Conservation (phyloP, 1,140 invertebrate species). For the Zaprionus africanus region DNA sequence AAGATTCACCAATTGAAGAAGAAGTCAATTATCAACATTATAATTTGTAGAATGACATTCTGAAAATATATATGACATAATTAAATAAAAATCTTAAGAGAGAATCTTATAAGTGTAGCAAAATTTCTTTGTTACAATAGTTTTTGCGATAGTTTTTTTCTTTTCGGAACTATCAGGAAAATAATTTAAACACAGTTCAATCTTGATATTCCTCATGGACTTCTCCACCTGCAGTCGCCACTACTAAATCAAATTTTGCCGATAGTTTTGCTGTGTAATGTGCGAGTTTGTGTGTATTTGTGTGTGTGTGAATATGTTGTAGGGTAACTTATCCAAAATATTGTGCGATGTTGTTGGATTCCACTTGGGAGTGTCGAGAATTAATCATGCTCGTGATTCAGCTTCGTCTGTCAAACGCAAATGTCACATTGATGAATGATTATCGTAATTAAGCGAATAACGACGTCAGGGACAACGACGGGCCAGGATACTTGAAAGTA, state of each 20-base stretch:
- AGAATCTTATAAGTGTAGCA: background rate
- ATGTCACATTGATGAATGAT: slow-evolving; percentile 82
- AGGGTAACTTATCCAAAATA: background rate
- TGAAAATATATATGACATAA: too few species aligned
- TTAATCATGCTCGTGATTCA: slow-evolving; percentile 78
- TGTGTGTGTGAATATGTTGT: slow-evolving; percentile 1
- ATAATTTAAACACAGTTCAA: background rate
- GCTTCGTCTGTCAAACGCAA: slow-evolving; percentile 74
- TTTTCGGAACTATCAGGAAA: background rate
- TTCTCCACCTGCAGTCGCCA: slow-evolving; percentile 8
- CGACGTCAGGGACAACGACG: slow-evolving; percentile 40
- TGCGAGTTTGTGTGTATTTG: background rate
- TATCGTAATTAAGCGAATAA: slow-evolving; percentile 78
- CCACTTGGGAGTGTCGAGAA: slow-evolving; percentile 21
- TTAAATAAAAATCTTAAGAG: background rate
- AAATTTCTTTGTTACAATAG: background rate
- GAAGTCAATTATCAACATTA: too few species aligned
- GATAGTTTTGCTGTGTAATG: slow-evolving; percentile 37
- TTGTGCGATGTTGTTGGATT: slow-evolving; percentile 1
- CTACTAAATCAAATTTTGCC: slow-evolving; percentile 12
- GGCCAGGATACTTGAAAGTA: slow-evolving; percentile 22
- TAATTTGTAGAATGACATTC: too few species aligned
- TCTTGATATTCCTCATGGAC: background rate
- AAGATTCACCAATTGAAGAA: too few species aligned
- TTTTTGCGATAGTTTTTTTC: background rate